phyloP scores from a whole-genome alignment of 2,797 vertebrate genomes.

The Acanthornis magna region DNA sequence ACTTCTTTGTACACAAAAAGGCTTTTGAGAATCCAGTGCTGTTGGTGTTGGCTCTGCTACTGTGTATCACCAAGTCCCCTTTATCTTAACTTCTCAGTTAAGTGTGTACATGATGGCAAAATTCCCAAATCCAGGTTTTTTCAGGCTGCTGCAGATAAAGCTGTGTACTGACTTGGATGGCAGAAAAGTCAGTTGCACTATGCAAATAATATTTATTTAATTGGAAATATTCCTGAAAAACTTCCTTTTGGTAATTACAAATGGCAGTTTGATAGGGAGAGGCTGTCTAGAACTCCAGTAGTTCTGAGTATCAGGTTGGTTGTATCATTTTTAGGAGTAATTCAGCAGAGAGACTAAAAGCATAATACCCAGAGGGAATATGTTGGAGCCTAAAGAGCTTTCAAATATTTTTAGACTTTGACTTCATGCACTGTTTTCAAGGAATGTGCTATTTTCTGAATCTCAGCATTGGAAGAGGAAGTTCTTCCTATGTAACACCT shows the following conservation, averaged over 20 bases:
- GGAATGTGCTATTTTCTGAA: not conserved
- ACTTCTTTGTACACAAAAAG: not conserved
- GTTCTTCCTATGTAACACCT: not conserved
- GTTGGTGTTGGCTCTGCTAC: not conserved
- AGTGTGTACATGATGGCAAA: not conserved
- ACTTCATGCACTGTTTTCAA: not conserved
- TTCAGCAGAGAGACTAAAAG: not conserved
- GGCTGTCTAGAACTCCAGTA: not conserved
- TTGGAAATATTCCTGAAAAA: not conserved
- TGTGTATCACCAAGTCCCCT: not conserved
- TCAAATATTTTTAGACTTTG: not conserved
- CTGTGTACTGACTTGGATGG: not conserved
- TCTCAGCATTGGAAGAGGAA: not conserved
- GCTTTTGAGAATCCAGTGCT: not conserved
- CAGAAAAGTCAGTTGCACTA: not conserved
- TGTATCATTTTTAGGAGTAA: not conserved
- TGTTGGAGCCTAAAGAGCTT: not conserved
- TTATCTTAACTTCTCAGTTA: not conserved
- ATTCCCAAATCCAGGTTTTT: not conserved
- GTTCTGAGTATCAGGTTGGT: not conserved
- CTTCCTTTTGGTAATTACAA: not conserved
- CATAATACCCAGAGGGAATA: not conserved
- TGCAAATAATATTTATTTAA: not conserved
- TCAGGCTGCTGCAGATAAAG: not conserved
- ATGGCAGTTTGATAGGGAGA: not conserved